A percentile compares a stretch with the other conserved stretches of the same genome.
These are phyloP conservation scores for Brenthis ino DNA, from an alignment of 2,888 invertebrate genomes.

Conservation along the genomic window DNA sequence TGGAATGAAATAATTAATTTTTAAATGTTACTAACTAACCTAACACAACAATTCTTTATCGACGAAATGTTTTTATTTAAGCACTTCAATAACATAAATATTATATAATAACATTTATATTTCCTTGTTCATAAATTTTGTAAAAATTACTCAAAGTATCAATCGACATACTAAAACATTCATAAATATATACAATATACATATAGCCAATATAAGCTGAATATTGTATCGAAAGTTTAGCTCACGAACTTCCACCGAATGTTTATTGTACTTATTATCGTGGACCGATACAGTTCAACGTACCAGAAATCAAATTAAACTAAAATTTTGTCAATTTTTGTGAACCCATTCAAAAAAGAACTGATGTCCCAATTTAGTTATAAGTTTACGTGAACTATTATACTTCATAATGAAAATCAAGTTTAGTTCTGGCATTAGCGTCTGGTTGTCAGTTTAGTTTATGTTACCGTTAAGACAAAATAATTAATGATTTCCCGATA, in stretches of 20 bases:
- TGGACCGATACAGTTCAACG: constrained; percentile 65
- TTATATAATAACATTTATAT: neutral
- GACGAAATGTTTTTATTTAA: too few relatives aligned
- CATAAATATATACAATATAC: constrained; percentile 54
- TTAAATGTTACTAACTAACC: too few relatives aligned
- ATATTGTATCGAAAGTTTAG: constrained; percentile 72
- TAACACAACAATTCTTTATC: too few relatives aligned
- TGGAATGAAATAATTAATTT: too few relatives aligned
- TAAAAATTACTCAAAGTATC: neutral
- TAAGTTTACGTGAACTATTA: neutral
- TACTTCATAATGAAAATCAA: neutral
- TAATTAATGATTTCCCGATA: too few relatives aligned
- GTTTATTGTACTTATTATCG: constrained; percentile 73
- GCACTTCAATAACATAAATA: too few relatives aligned
- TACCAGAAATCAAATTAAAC: constrained; percentile 50
- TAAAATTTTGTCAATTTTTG: constrained; percentile 26
- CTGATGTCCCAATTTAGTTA: neutral
- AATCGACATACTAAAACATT: constrained; percentile 54
- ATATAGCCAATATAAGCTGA: constrained; percentile 65
- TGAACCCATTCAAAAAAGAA: neutral
- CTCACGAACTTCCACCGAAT: constrained; percentile 69
- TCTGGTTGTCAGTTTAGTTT: too few relatives aligned
- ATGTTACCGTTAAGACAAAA: too few relatives aligned
- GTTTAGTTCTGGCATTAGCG: too few relatives aligned
- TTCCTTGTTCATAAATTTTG: too few relatives aligned